phyloP scores from a whole-genome alignment of 2,113 vertebrate genomes.

The Clarias batrachus region DNA sequence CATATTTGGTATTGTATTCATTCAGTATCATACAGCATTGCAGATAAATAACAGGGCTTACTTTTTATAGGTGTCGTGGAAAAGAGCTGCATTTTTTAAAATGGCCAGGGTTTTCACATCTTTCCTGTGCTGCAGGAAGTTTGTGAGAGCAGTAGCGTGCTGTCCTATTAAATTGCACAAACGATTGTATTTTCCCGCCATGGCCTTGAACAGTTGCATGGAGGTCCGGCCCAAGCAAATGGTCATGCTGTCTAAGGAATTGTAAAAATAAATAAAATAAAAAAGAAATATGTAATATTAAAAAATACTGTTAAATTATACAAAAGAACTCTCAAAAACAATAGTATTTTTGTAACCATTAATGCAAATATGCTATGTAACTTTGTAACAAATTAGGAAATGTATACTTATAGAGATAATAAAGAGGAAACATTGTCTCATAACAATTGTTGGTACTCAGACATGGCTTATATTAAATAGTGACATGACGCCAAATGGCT shows the following conservation, averaged over 20 bases:
- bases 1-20: slow-evolving; percentile 37
- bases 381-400: not conserved
- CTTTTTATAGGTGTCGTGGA: slow-evolving; percentile 89
- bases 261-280: not conserved
- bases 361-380: not conserved
- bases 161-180: slow-evolving; percentile 87
- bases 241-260: slow-evolving; percentile 76
- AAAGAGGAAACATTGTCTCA: not conserved
- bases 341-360: not conserved
- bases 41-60: slow-evolving; percentile 65
- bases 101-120: slow-evolving; percentile 83
- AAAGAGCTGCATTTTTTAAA: slow-evolving; percentile 82
- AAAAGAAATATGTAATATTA: not conserved
- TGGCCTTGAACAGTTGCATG: slow-evolving; percentile 80
- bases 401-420: not conserved
- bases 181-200: slow-evolving; percentile 84
- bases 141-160: slow-evolving; percentile 83
- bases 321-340: not conserved
- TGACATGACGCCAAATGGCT: not conserved
- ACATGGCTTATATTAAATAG: not conserved
- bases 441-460: not conserved
- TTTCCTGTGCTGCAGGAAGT: slow-evolving; percentile 78
- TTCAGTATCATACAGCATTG: not conserved
- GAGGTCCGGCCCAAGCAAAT: slow-evolving; percentile 66
- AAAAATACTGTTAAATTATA: not conserved